Evolutionary conservation across 2,888 invertebrate species (phyloP).

Genomic region (Camponotus fellah): DNA sequence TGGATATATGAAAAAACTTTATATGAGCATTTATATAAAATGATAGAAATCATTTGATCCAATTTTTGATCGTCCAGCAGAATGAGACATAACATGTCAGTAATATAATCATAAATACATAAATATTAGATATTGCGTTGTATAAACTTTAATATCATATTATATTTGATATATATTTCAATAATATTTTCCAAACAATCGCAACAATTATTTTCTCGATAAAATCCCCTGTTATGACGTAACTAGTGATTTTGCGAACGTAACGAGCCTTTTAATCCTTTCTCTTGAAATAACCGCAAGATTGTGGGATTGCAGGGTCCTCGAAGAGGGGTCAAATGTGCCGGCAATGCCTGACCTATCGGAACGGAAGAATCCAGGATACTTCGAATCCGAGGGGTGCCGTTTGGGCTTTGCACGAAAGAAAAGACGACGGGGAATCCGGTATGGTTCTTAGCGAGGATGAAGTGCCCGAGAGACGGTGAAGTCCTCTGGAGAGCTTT

Average conservation of each 20-base stretch:
- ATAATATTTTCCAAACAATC: not conserved
- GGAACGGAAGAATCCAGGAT: slow-evolving; percentile 73
- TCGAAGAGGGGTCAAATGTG: slow-evolving; percentile 37
- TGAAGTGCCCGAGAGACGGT: slow-evolving; percentile 77
- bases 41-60: too few species aligned
- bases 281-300: slow-evolving; percentile 50
- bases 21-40: too few species aligned
- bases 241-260: not conserved
- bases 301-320: not conserved
- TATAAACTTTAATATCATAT: not conserved
- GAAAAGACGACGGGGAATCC: slow-evolving; percentile 77
- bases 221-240: not conserved
- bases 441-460: slow-evolving; percentile 80
- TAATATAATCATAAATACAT: not conserved
- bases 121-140: not conserved
- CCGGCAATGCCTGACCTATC: slow-evolving; percentile 58
- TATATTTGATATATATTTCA: too few species aligned
- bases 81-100: not conserved
- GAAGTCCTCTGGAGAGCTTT: slow-evolving; percentile 81
- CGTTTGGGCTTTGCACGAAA: slow-evolving; percentile 62
- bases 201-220: not conserved
- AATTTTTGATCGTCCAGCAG: not conserved
- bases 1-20: too few species aligned
- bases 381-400: slow-evolving; percentile 63
- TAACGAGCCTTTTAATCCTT: slow-evolving; percentile 10